Evolutionary conservation across 1,140 invertebrate species (phyloP), one percentile per base, ranked within the genome.

Genomic region (Nymphalis io): DNA sequence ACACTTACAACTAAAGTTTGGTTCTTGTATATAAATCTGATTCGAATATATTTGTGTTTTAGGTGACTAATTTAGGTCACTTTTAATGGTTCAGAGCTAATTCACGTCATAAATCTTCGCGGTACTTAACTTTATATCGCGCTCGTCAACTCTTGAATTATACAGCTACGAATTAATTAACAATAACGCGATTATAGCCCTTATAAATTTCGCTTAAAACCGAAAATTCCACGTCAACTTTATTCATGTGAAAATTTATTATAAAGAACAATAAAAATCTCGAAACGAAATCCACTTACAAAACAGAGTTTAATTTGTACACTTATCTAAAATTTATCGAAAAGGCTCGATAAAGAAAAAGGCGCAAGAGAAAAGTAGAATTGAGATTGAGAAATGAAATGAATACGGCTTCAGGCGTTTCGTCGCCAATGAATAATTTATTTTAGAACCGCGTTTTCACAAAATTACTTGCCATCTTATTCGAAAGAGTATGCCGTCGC

Each of bases 341-440:
- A 84, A 80, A 80, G 77, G 78, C 82, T 75, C 80, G 76, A 80
- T 79, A 81, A 77, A 86, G 79, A 87, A 87, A 87, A 90, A 85
- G 72, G 79, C 75, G 77, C 70, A 75, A 73, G 74, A 80, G 74
- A 79, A 86, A 87, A 84, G 84, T 82, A 83, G 81, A 82, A 87
- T 88, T 87, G 80, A 87, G 88, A 87, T 89, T 88, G 86, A 82
- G 84, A 88, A 90, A 90, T 90, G 85, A 89, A 90, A 90, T 90
- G 88, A 90, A 89, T 90, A 89, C 87, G 86, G 78, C 87, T 87
- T 82, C 75, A 76, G 80, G 85, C 87, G 82, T 89, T 88, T 90
- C 87, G 85, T 87, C 87, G 86, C 83, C 83, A 73, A 88, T 90
- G 88, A 89, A 90, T 90, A 89, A 89, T 89, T 90, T 89, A 89